Percentiles rank a stretch among this genome's conserved stretches.
These are phyloP conservation scores for Synergus laeviventris DNA, from an alignment of 2,888 invertebrate species.

Conservation along the genomic window DNA sequence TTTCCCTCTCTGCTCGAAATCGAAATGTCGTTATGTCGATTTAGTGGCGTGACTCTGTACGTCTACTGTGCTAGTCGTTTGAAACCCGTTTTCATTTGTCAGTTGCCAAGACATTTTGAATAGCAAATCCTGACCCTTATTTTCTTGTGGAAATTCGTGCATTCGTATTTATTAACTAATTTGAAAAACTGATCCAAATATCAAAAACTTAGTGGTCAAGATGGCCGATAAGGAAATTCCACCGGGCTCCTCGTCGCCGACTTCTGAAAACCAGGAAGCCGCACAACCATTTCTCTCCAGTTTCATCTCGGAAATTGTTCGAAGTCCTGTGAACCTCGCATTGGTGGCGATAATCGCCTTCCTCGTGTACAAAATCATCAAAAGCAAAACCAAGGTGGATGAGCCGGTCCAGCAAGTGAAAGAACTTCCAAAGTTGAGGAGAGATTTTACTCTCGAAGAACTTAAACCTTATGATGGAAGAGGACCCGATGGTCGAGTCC, in stretches of 20 bases:
- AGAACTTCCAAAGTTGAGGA: slow-evolving; percentile 87
- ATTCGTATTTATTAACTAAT: background rate
- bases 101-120: background rate
- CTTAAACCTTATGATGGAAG: slow-evolving; percentile 91
- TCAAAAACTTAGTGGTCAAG: slow-evolving; percentile 60
- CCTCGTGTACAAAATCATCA: slow-evolving; percentile 86
- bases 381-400: slow-evolving; percentile 75
- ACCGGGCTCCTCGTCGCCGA: slow-evolving; percentile 59
- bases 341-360: slow-evolving; percentile 83
- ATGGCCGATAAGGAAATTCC: slow-evolving; percentile 69
- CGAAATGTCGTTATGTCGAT: too few relatives aligned
- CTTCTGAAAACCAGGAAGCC: slow-evolving; percentile 54
- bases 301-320: slow-evolving; percentile 81
- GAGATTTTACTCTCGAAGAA: slow-evolving; percentile 93
- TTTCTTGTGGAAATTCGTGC: background rate
- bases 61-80: background rate
- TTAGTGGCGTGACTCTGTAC: slow-evolving; percentile 18
- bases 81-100: slow-evolving; percentile 2
- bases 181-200: background rate
- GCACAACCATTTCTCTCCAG: slow-evolving; percentile 67
- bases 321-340: slow-evolving; percentile 84
- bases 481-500: slow-evolving; percentile 90
- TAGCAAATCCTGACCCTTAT: background rate
- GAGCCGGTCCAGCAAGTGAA: slow-evolving; percentile 77
- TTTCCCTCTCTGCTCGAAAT: slow-evolving; percentile 45